A percentile compares a stretch with the other conserved stretches of the same genome.
These are phyloP conservation scores for Halichoeres trimaculatus DNA, from an alignment of 2,113 vertebrate genomes.

Conservation along the genomic window DNA sequence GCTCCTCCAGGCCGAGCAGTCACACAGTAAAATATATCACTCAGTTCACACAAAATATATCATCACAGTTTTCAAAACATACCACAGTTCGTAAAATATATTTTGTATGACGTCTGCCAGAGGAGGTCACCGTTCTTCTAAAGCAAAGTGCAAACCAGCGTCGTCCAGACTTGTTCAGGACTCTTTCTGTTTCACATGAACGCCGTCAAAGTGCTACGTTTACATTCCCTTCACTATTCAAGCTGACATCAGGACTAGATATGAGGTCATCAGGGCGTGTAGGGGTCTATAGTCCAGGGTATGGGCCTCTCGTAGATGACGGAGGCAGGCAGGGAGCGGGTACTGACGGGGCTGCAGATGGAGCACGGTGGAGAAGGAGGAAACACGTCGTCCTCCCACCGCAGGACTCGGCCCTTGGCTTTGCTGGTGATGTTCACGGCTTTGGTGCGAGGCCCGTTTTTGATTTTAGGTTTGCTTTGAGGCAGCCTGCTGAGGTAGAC, in stretches of 20 bases:
- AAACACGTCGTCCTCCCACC: conserved; percentile 61
- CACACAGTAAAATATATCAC: too few species aligned
- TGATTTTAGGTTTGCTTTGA: neutral
- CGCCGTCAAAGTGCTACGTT: neutral
- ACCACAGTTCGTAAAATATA: too few species aligned
- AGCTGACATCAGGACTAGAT: neutral
- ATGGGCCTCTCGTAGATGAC: neutral
- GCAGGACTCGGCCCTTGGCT: conserved; percentile 38
- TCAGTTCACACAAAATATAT: too few species aligned
- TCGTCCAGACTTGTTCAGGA: too few species aligned
- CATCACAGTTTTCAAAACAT: too few species aligned
- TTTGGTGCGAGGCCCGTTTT: neutral
- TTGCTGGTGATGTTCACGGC: conserved; percentile 16
- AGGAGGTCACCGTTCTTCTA: neutral
- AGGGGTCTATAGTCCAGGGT: neutral
- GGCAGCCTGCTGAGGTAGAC: conserved; percentile 68
- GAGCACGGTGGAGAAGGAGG: conserved; percentile 51
- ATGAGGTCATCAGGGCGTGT: conserved; percentile 11
- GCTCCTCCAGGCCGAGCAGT: too few species aligned
- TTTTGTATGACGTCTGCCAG: neutral
- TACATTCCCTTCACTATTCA: conserved; percentile 12
- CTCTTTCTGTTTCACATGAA: neutral
- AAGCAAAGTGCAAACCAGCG: neutral
- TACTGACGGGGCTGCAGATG: conserved; percentile 37
- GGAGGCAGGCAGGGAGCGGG: conserved; percentile 16